Evolutionary conservation across 1,140 invertebrate genomes (phyloP).

Genomic region (Conus betulinus): DNA sequence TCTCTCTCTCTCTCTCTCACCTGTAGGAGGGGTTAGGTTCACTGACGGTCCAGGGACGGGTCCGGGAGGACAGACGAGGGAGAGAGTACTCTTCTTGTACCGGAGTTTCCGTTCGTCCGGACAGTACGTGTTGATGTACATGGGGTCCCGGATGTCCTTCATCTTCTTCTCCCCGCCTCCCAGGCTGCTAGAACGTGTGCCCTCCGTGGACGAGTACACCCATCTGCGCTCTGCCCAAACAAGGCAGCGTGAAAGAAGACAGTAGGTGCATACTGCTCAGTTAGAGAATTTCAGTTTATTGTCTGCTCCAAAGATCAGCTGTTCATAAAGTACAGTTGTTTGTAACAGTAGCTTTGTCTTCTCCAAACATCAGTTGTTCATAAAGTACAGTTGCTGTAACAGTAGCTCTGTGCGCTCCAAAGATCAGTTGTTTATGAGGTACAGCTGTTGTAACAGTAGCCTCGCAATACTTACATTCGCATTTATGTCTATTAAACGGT

Average conservation of each 20-base stretch:
- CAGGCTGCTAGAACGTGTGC: not conserved
- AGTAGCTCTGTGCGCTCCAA: too few relatives aligned
- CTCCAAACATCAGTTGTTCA: too few relatives aligned
- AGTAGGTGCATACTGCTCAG: too few relatives aligned
- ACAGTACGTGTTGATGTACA: constrained; percentile 39
- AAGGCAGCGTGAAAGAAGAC: not conserved
- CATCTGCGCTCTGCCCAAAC: not conserved
- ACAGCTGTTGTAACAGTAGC: too few relatives aligned
- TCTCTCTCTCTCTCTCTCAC: not conserved
- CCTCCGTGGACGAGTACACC: not conserved
- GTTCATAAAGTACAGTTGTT: too few relatives aligned
- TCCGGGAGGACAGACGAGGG: not conserved
- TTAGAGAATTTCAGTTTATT: too few relatives aligned
- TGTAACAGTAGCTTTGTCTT: too few relatives aligned
- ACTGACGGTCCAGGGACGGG: constrained; percentile 36
- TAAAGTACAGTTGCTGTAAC: too few relatives aligned
- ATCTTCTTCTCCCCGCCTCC: constrained; percentile 1
- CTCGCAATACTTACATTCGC: too few relatives aligned
- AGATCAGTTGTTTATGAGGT: too few relatives aligned
- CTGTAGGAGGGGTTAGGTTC: constrained; percentile 36
- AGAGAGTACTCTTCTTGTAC: constrained; percentile 31
- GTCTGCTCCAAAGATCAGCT: too few relatives aligned
- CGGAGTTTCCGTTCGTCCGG: constrained; percentile 34
- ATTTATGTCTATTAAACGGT: too few relatives aligned
- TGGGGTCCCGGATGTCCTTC: constrained; percentile 38